Evolutionary conservation across 2,797 vertebrate species (phyloP).

Genomic region (Danionella dracula): DNA sequence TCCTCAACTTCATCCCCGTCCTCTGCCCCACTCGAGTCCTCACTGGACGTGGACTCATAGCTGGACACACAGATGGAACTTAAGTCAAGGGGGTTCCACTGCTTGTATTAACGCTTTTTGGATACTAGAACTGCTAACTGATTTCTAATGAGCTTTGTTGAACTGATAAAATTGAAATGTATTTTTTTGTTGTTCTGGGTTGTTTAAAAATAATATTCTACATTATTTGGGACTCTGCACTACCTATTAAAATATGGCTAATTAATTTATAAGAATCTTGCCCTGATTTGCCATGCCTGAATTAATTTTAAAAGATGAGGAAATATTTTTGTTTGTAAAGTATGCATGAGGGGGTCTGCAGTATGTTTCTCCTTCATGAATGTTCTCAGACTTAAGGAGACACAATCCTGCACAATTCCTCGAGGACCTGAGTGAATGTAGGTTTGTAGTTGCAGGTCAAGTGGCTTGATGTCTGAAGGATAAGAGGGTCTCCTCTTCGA

Average conservation of each 20-base stretch:
- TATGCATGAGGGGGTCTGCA: no score
- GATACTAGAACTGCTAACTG: background rate
- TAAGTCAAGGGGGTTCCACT: slow-evolving; percentile 16
- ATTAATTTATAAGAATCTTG: no score
- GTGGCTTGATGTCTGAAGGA: slow-evolving; percentile 5
- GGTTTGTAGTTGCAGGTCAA: slow-evolving; percentile 9
- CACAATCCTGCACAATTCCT: slow-evolving; percentile 27
- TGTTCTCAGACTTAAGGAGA: slow-evolving; percentile 15
- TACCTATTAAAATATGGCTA: no score
- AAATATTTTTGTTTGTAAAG: no score
- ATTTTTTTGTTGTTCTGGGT: no score
- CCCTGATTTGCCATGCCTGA: no score
- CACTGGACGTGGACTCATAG: slow-evolving; percentile 94
- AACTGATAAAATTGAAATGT: no score
- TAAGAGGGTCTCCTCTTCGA: slow-evolving; percentile 6
- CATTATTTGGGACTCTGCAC: no score
- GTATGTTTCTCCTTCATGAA: slow-evolving; percentile 27
- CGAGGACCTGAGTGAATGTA: slow-evolving; percentile 30
- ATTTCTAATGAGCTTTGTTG: no score
- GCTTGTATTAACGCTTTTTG: background rate
- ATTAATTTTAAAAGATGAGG: no score
- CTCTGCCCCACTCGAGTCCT: slow-evolving; percentile 89
- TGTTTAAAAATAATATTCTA: no score
- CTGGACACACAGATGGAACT: slow-evolving; percentile 57
- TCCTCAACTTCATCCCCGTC: slow-evolving; percentile 69